Evolutionary conservation across 2,888 invertebrate species (phyloP), one percentile per base, ranked within the genome.

Genomic region (Sipunculus nudus): DNA sequence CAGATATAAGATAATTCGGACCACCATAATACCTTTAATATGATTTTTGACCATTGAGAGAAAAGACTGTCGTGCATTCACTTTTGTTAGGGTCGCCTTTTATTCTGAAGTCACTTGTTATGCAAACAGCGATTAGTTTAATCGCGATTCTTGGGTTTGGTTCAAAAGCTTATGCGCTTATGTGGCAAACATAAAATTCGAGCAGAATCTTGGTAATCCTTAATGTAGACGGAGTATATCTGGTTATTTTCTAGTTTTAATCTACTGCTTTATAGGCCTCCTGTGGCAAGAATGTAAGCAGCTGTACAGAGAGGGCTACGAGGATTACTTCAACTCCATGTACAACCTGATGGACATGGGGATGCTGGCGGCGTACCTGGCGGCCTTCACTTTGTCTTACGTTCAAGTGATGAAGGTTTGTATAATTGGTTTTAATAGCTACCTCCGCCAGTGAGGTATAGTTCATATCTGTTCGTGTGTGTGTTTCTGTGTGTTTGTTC

Each of bases 271-370:
- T 57, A 10, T 68, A 78, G 78, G 78, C 28, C 71, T 78, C 72
- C 43, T 78, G 25, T 77, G 76, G 76, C 75, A 78, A 45, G 78
- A 78, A 40, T 47, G 72, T 23, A 75, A 76, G 47, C 76, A 78
- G 63, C 58, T 78, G 13, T 77, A 77, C 57, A 54, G 67, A n/a
- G 72, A 70, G 16, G 78, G 78, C 0, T 59, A 73, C 31, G 56
- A 68, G 41, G 66, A 69, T 32, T 76, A 78, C 55, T 77, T 78
- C 61, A 72, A 73, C 43, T 74, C 77, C 26, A 66, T 78, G 25
- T 78, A 78, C 63, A 78, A 78, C 55, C 74, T 73, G 52, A 62
- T 78, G 50, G 78, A 78, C 65, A 73, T 72, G 48, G 72, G 74
- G 29, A 78, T 78, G 49, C 71, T 78, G 19, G 72, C 70, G 6